These are phyloP conservation scores for Tupaia tana DNA, from an alignment of 2,113 vertebrate species.

Conservation along the genomic window DNA sequence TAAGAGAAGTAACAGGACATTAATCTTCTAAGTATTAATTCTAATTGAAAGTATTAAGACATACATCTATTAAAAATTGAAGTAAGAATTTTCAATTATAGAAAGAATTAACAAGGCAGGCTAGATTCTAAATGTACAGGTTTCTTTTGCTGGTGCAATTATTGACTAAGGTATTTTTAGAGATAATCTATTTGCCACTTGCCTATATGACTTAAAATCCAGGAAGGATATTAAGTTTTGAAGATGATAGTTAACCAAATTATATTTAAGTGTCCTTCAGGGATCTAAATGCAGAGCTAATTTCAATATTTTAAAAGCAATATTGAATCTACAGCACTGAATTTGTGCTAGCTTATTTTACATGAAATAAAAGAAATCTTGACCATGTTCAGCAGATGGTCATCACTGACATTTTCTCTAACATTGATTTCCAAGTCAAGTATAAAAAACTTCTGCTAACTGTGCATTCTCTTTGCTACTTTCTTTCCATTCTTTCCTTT, in stretches of 20 bases:
- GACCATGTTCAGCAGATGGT: not conserved
- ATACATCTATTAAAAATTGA: conserved; percentile 31
- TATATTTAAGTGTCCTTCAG: conserved; percentile 47
- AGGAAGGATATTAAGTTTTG: conserved; percentile 71
- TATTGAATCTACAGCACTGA: not conserved
- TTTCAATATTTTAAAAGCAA: conserved; percentile 42
- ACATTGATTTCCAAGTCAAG: conserved; percentile 5
- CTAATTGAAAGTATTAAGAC: not conserved
- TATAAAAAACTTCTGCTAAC: not conserved
- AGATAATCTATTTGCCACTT: conserved; percentile 80
- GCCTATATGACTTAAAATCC: conserved; percentile 75
- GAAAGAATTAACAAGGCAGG: not conserved
- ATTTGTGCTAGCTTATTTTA: conserved; percentile 19
- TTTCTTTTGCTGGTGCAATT: conserved; percentile 71
- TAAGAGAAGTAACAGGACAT: not conserved
- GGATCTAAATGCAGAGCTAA: conserved; percentile 2
- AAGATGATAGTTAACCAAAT: conserved; percentile 64
- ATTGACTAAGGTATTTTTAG: conserved; percentile 71
- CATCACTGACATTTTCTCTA: not conserved
- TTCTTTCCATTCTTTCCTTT: not conserved
- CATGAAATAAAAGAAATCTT: not conserved
- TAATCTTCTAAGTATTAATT: not conserved
- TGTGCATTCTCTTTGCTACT: not conserved
- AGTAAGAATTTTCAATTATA: not conserved
- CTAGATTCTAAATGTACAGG: not conserved